Evolutionary conservation across 2,113 vertebrate species (phyloP), one percentile per base, ranked within the genome.

Genomic region (Mesoclemmys tuberculata): DNA sequence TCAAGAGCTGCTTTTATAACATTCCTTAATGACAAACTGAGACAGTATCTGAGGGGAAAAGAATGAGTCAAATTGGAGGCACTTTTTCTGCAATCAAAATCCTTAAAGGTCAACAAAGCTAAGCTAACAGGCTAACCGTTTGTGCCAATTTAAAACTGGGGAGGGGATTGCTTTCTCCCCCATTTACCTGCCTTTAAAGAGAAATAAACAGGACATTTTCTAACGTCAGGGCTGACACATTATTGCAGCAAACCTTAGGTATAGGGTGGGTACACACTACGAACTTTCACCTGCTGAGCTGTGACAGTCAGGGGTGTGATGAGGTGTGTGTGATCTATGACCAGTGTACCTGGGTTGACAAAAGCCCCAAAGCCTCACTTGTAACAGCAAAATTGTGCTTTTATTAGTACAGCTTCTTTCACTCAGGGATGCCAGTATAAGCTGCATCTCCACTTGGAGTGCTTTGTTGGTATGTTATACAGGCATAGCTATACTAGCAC

Each of bases 1-100:
- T 85, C 64, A 74, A 84, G 54, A 80, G 26, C 35, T 88, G 35
- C 35, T 91, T 92, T 78, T 84, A 21, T 71, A 84, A n/a, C 51
- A 79, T 55, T 58, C 19, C 44, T 87, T 88, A 82, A 82, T 51
- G 38, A 84, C 78, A 92, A 90, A 81, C n/a, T 41, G 54, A 90
- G 44, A 29, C 29, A 77, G 12, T 75, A 52, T 79, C 24, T 77
- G 24, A 71, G 19, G 6, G 18, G 1, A 71, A 88, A 92, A 86
- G 26, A 64, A n/a, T 41, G 6, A 87, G n/a, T 56, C 56, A 77
- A 78, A 82, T 24, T 86, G 82, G 9, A 88, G 79, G 35, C 44
- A 61, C 22, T 44, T 38, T 91, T 94, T 93, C 44, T 3, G 0
- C 52, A 56, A 16, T 64, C 44, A 75, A 35, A 92, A 83, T 85